Evolutionary conservation across 1,140 invertebrate species (phyloP).

Genomic region (Elysia chlorotica): DNA sequence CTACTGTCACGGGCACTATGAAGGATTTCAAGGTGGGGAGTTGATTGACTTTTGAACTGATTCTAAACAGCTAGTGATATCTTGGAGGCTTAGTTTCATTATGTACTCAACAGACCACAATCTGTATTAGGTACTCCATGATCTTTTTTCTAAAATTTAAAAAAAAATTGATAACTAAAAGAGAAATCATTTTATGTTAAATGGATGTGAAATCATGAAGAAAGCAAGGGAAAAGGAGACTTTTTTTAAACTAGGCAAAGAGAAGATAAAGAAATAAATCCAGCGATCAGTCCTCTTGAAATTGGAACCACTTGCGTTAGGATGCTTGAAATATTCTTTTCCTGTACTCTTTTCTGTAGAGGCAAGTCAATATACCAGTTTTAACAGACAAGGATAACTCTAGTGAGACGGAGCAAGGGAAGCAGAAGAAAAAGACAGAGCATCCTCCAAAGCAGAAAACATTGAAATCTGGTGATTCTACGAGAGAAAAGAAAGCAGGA

Average conservation of each 20-base stretch:
- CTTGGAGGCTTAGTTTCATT: not conserved
- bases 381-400: not conserved
- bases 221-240: not conserved
- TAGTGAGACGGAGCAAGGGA: not conserved
- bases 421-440: not conserved
- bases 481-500: not conserved
- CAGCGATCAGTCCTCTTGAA: not conserved
- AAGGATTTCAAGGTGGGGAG: constrained; percentile 15
- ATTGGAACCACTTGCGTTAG: not conserved
- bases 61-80: not conserved
- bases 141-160: not conserved
- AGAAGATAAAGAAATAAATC: not conserved
- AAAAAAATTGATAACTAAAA: not conserved
- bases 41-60: not conserved
- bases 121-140: not conserved
- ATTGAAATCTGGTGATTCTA: no score
- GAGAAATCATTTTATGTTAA: not conserved
- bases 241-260: not conserved
- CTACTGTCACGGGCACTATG: constrained; percentile 14
- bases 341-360: not conserved
- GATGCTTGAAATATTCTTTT: not conserved
- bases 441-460: not conserved
- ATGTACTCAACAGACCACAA: not conserved
- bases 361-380: constrained; percentile 1
- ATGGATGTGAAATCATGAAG: not conserved